Evolutionary conservation across 2,113 vertebrate genomes (phyloP).

Genomic region (Prochilodus magdalenae): DNA sequence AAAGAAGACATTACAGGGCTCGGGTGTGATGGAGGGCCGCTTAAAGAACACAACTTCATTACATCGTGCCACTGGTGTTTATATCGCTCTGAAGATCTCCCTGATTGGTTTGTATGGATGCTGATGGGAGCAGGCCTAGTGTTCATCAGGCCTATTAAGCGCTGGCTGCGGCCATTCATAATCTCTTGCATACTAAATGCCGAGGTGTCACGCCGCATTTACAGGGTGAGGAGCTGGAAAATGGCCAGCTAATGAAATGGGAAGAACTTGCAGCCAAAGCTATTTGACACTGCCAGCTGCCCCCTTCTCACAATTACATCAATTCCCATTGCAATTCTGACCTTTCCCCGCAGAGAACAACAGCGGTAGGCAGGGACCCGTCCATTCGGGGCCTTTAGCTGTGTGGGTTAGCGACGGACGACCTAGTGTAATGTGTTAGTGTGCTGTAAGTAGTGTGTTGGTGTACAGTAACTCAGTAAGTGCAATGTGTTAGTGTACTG

Average conservation of each 20-base stretch:
- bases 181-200: constrained; percentile 82
- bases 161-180: constrained; percentile 69
- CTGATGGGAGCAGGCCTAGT: constrained; percentile 79
- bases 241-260: constrained; percentile 65
- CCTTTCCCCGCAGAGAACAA: constrained; percentile 71
- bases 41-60: constrained; percentile 98
- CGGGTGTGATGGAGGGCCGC: constrained; percentile 42
- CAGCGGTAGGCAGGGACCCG: constrained; percentile 55
- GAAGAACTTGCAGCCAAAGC: constrained; percentile 58
- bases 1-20: constrained; percentile 82
- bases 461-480: no score
- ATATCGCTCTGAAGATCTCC: constrained; percentile 72
- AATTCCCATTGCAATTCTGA: constrained; percentile 76
- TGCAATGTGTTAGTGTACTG: no score
- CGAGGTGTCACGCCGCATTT: constrained; percentile 70
- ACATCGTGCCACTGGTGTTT: constrained; percentile 88
- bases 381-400: constrained; percentile 4
- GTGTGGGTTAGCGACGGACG: neutral
- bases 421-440: neutral
- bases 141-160: constrained; percentile 81
- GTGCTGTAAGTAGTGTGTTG: no score
- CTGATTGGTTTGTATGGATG: constrained; percentile 75
- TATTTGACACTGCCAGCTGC: constrained; percentile 69
- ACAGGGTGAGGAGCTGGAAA: constrained; percentile 60
- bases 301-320: constrained; percentile 70